Base-by-base conservation (phyloP, 2,113 vertebrate species). In the Aegithalos caudatus region DNA sequence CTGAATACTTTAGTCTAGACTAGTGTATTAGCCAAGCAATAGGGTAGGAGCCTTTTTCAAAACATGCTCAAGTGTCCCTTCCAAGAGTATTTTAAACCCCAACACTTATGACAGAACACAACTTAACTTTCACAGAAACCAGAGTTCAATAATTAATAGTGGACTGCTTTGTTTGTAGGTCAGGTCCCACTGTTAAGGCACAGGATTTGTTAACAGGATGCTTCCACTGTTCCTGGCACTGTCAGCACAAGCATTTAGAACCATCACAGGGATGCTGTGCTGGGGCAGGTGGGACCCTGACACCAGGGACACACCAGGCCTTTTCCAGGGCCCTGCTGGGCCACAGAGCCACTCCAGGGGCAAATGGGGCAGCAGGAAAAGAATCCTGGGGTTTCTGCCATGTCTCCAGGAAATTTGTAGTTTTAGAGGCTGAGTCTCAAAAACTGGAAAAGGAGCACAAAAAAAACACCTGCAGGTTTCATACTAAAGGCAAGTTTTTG, bases 281-380 rank as follows among this genome's bases (percentile, higher is more conserved):
- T 3, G 19, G n/a, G 7, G 42, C 2, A 5, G 47, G 22, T 3
- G 38, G 56, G 22, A 58, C 35, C 65, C 60, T 11, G 60, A 5
- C 38, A 7, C 2, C 1, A n/a, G 50, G 25, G 45, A 50, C 42
- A 6, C 0, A 3, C 1, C 1, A 6, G 0, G 4, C 27, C 64
- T 33, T 13, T 27, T 11, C 58, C 4, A 5, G 60, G 53, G 83
- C 70, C n/a, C 7, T 5, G 15, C 29, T 40, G 61, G 66, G 44
- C 22, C 4, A 2, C 50, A 44, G 9, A 57, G n/a, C 6, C 50
- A 3, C 48, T 29, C 12, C 53, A 19, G 29, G 31, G 50, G 4
- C 44, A 88, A 18, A 8, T 0, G 10, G 11, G 37, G 45, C 64
- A 73, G 28, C 38, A 47, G 38, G 24, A 25, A 37, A 86, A 64